Conservation (phyloP, 2,888 invertebrate genomes). For the Drosophila atripex region DNA sequence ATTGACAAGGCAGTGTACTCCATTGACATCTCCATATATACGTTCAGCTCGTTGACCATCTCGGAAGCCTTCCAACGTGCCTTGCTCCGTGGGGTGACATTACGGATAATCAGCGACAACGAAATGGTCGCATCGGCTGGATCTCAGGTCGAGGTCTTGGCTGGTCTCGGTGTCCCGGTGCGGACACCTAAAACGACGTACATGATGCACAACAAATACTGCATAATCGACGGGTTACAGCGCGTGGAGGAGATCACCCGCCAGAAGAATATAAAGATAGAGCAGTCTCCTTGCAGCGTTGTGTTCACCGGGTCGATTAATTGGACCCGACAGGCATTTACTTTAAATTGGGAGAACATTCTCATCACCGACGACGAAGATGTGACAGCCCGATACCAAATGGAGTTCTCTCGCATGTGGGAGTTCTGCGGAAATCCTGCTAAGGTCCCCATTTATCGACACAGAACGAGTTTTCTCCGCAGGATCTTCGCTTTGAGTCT, state of each 20-base stretch:
- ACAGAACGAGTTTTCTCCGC: not conserved
- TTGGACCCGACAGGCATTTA: conserved; percentile 79
- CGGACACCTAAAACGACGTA: conserved; percentile 63
- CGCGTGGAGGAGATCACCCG: conserved; percentile 47
- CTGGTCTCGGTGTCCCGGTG: conserved; percentile 64
- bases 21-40: conserved; percentile 81
- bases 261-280: not conserved
- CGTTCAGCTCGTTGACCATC: conserved; percentile 68
- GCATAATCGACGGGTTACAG: conserved; percentile 74
- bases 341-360: conserved; percentile 81
- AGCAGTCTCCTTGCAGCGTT: conserved; percentile 27
- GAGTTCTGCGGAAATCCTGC: conserved; percentile 38
- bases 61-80: conserved; percentile 65
- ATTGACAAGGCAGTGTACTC: conserved; percentile 73
- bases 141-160: conserved; percentile 61
- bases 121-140: conserved; percentile 71
- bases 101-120: conserved; percentile 77
- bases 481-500: not conserved
- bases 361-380: conserved; percentile 70
- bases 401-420: conserved; percentile 82
- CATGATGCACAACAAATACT: conserved; percentile 83
- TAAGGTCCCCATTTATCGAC: no score
- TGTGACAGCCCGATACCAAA: conserved; percentile 60
- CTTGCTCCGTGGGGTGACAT: conserved; percentile 63
- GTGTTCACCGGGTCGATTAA: conserved; percentile 79